A percentile compares a stretch with the other conserved stretches of the same genome.
Conservation (phyloP, 2,113 vertebrate genomes). For the Prunella fulvescens region DNA sequence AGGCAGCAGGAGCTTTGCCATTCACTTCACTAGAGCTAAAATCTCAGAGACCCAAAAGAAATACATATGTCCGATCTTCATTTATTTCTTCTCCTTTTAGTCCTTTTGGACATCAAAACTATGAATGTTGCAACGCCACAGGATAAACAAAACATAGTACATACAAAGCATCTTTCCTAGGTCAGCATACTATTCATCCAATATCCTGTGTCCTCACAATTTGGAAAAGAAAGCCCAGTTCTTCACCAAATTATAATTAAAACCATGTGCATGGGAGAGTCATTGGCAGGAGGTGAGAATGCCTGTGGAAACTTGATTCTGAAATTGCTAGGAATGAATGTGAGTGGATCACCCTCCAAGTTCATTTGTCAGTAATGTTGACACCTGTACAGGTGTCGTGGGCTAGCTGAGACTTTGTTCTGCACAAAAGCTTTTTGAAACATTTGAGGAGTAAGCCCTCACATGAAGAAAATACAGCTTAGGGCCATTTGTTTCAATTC, state of each 20-base stretch:
- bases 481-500: conserved; percentile 24
- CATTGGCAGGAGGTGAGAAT: background rate
- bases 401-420: conserved; percentile 27
- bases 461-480: conserved; percentile 65
- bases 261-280: background rate
- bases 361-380: background rate
- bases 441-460: conserved; percentile 32
- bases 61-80: background rate
- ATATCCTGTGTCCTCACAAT: background rate
- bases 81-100: background rate
- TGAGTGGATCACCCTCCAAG: background rate
- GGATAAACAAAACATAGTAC: background rate
- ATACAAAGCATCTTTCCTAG: background rate
- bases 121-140: background rate
- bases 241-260: background rate
- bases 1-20: background rate
- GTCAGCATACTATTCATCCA: background rate
- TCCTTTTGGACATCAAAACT: background rate
- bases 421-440: conserved; percentile 29
- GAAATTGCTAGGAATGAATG: background rate
- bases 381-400: conserved; percentile 25
- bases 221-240: background rate
- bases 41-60: background rate
- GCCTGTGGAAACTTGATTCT: conserved; percentile 20
- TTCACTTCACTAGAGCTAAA: background rate